These are phyloP conservation scores for Falco berigora DNA, from an alignment of 2,797 vertebrate species.

Conservation along the genomic window DNA sequence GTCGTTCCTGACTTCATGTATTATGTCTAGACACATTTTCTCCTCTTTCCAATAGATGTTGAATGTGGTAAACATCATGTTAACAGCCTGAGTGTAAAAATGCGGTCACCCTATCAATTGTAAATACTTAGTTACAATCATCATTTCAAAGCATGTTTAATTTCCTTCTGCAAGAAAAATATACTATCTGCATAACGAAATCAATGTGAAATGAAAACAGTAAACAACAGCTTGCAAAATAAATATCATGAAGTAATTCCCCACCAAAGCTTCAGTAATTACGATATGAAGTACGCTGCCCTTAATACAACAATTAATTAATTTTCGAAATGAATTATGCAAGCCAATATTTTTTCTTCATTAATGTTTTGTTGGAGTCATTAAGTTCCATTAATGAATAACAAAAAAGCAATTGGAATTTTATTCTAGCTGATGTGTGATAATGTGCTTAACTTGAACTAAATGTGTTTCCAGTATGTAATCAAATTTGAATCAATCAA, in stretches of 20 bases:
- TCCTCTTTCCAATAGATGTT: neutral
- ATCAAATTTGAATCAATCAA: conserved; percentile 75
- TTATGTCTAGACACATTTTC: neutral
- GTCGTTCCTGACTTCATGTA: neutral
- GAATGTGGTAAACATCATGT: neutral
- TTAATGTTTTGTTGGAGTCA: conserved; percentile 74
- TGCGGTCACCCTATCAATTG: conserved; percentile 22
- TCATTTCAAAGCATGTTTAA: conserved; percentile 45
- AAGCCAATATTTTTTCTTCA: conserved; percentile 76
- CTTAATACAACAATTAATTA: conserved; percentile 78
- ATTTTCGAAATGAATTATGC: conserved; percentile 78
- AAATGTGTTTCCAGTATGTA: conserved; percentile 69
- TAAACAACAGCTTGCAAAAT: conserved; percentile 71
- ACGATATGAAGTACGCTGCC: conserved; percentile 63
- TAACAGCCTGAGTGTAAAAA: conserved; percentile 7
- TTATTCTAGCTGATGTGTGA: conserved; percentile 65
- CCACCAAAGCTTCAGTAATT: conserved; percentile 69
- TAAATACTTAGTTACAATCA: conserved; percentile 22
- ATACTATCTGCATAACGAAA: conserved; percentile 23
- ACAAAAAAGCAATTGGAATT: conserved; percentile 69
- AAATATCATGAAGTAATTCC: conserved; percentile 69
- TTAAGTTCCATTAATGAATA: conserved; percentile 76
- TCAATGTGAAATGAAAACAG: conserved; percentile 57
- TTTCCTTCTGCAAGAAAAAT: conserved; percentile 43
- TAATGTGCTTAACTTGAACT: conserved; percentile 69